These are phyloP conservation scores for Isoperla grammatica DNA, from an alignment of 2,888 invertebrate species.

Conservation along the genomic window DNA sequence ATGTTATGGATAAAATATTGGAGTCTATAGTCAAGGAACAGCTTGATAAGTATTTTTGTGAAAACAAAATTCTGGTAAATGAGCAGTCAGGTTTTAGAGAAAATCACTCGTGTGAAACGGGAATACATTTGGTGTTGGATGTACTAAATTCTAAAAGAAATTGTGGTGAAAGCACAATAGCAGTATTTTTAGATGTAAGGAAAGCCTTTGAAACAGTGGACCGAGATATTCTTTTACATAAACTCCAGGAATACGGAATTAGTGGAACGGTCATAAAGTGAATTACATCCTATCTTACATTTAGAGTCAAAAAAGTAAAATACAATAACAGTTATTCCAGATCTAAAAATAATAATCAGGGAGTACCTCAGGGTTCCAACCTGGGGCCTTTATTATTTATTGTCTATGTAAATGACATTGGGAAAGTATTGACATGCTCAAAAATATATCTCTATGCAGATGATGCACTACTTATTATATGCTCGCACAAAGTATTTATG, in stretches of 20 bases:
- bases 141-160: background rate
- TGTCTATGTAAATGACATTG: background rate
- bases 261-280: background rate
- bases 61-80: too few species aligned
- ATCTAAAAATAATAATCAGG: background rate
- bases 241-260: background rate
- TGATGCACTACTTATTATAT: background rate
- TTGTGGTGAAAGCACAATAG: background rate
- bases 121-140: background rate
- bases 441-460: slow-evolving; percentile 7
- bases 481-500: background rate
- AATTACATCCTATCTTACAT: background rate
- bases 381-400: background rate
- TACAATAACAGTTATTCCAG: background rate
- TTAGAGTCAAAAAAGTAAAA: background rate
- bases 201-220: slow-evolving; percentile 16
- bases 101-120: slow-evolving; percentile 3
- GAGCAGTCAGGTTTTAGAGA: slow-evolving; percentile 12
- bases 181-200: slow-evolving; percentile 11
- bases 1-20: background rate
- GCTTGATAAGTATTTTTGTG: background rate
- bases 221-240: slow-evolving; percentile 1
- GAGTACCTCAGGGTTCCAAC: background rate
- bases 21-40: background rate
- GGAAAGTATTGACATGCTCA: background rate